Evolutionary conservation across 2,113 vertebrate genomes (phyloP).

Genomic region (Halcyon malimbica): DNA sequence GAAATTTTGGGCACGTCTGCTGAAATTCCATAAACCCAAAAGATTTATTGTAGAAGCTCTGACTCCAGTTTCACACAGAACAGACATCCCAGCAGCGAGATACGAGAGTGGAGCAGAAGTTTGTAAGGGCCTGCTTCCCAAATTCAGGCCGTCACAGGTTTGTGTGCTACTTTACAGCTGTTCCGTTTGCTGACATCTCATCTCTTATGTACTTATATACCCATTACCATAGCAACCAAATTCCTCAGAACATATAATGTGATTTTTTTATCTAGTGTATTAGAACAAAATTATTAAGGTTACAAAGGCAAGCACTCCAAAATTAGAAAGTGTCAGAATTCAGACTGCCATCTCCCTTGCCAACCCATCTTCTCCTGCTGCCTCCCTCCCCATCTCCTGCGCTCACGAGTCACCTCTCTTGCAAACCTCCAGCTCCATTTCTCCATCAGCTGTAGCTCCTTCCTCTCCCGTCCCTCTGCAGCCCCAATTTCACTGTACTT

Average conservation of each 20-base stretch:
- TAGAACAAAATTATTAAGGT: slow-evolving; percentile 69
- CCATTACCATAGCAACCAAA: slow-evolving; percentile 61
- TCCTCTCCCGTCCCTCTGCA: background rate
- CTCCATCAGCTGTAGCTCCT: background rate
- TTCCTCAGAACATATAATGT: slow-evolving; percentile 48
- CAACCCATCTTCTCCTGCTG: background rate
- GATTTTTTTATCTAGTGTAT: slow-evolving; percentile 54
- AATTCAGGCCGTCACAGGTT: background rate
- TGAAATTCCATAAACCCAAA: background rate
- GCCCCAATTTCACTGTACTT: background rate
- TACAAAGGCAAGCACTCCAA: slow-evolving; percentile 53
- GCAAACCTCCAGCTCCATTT: background rate
- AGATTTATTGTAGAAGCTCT: background rate
- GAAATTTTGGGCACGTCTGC: background rate
- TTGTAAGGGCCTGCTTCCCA: background rate
- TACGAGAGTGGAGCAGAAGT: background rate
- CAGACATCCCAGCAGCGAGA: background rate
- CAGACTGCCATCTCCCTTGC: slow-evolving; percentile 42
- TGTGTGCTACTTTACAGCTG: slow-evolving; percentile 32
- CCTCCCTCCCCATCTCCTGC: background rate
- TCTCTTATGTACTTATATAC: slow-evolving; percentile 56
- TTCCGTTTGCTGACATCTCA: slow-evolving; percentile 43
- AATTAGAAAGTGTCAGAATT: slow-evolving; percentile 59
- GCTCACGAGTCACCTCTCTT: background rate
- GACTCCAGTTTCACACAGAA: background rate